Percentiles rank a stretch among this genome's conserved stretches.
Evolutionary conservation across 2,888 invertebrate species (phyloP).

Genomic region (Amblyjoppa fuscipennis): DNA sequence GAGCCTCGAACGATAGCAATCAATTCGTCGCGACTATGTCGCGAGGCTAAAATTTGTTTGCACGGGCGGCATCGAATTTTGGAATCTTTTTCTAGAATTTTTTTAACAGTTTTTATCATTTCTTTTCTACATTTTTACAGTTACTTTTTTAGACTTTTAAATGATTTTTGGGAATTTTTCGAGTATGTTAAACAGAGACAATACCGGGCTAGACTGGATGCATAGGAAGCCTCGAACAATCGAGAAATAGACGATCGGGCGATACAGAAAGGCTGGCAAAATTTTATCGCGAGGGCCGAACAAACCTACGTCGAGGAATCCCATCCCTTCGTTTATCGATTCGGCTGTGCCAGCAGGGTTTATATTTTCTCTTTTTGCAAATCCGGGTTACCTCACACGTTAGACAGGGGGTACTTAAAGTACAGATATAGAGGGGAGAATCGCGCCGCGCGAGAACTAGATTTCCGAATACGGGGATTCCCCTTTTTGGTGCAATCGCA

Average conservation of each 20-base stretch:
- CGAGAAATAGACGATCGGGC: not conserved
- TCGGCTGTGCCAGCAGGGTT: not conserved
- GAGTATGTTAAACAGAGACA: not conserved
- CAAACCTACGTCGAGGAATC: conserved; percentile 27
- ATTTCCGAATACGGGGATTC: not conserved
- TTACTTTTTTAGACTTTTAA: too few species aligned
- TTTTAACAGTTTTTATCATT: too few species aligned
- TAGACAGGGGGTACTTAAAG: not conserved
- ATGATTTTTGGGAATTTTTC: too few species aligned
- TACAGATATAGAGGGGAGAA: not conserved
- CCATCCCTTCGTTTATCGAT: conserved; percentile 38
- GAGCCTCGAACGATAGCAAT: conserved; percentile 11
- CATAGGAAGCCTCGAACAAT: not conserved
- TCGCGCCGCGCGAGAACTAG: not conserved
- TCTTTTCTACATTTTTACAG: too few species aligned
- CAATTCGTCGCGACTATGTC: not conserved
- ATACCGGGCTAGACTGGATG: not conserved
- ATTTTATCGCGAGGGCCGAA: conserved; percentile 2
- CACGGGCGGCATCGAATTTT: too few species aligned
- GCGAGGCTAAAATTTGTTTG: not conserved
- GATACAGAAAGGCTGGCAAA: not conserved
- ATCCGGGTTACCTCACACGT: not conserved
- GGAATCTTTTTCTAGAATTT: too few species aligned
- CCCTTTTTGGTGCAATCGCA: too few species aligned
- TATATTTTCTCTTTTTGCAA: not conserved